Conservation (phyloP, 2,113 vertebrate species). For the Ptychochromis oligacanthus region DNA sequence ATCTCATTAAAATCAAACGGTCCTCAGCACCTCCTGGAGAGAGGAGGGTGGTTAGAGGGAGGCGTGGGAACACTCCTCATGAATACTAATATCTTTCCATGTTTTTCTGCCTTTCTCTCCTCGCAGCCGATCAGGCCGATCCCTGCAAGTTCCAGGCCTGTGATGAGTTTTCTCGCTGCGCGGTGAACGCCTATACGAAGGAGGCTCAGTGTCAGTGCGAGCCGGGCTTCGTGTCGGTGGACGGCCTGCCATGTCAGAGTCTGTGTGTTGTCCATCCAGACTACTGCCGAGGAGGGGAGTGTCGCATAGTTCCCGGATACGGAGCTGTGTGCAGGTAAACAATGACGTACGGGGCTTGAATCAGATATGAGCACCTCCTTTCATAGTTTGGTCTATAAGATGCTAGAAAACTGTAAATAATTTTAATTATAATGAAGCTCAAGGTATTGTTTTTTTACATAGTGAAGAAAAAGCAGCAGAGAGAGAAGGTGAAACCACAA, state of each 20-base stretch:
- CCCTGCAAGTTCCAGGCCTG: conserved; percentile 92
- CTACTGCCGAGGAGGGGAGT: conserved; percentile 80
- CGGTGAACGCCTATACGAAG: conserved; percentile 73
- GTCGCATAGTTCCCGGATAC: conserved; percentile 79
- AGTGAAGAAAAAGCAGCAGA: neutral
- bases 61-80: neutral
- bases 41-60: neutral
- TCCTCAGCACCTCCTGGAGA: conserved; percentile 22
- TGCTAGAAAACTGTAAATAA: neutral
- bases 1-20: conserved; percentile 60
- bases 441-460: neutral
- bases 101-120: neutral
- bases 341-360: neutral
- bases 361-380: neutral
- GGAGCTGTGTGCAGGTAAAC: conserved; percentile 87
- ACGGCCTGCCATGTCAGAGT: conserved; percentile 82
- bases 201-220: conserved; percentile 86
- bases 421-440: neutral
- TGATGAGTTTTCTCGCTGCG: conserved; percentile 82
- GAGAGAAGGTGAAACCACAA: neutral
- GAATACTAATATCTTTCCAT: conserved; percentile 42
- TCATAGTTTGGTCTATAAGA: neutral
- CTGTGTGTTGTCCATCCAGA: conserved; percentile 75
- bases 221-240: conserved; percentile 76
- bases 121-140: conserved; percentile 87